Base-by-base conservation (phyloP, 2,113 vertebrate genomes). In the Cyanocitta stelleri region DNA sequence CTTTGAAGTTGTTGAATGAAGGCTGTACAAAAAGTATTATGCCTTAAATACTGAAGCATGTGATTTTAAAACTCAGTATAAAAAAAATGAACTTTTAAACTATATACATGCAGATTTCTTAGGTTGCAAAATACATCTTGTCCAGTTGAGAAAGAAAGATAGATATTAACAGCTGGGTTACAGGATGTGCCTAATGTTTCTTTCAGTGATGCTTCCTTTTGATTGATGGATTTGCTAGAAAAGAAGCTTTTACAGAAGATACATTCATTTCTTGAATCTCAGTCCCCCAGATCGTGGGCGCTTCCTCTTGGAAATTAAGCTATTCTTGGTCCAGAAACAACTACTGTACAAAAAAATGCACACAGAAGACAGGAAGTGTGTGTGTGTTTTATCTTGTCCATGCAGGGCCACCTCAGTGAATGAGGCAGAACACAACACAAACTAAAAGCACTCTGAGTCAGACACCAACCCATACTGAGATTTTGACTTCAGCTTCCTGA, bases 291-390 rank as follows among this genome's bases (percentile, higher is more conserved):
- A 94, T 96, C 90, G 95, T 97, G 95, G 95, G 94, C 7, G 66
- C 69, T 97, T 97, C 88, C 91, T 93, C 85, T 95, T 95, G 85
- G 92, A 96, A 96, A 93, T 80, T 24, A 95, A 91, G 68, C 85
- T 89, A 67, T 82, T 96, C 77, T 92, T 84, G 88, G 96, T 97
- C 96, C 94, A 97, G 97, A 95, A 96, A 97, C 86, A 97, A 97
- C 93, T 94, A 90, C 95, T 74, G 90, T 74, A 93, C 56, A 94
- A 91, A 94, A 90, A 93, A 92, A 82, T 1, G 74, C 67, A 79
- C 72, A 73, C 27, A 92, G 87, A 96, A 95, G 96, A 92, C 94
- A 97, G 96, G 96, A 98, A 97, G 82, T 2, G 3, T 72, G 79
- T 94, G 96, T 96, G 87, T 89, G 85, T 96, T 97, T 97, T 95